Conservation (phyloP, 2,888 invertebrate species). For the Patella pellucida region DNA sequence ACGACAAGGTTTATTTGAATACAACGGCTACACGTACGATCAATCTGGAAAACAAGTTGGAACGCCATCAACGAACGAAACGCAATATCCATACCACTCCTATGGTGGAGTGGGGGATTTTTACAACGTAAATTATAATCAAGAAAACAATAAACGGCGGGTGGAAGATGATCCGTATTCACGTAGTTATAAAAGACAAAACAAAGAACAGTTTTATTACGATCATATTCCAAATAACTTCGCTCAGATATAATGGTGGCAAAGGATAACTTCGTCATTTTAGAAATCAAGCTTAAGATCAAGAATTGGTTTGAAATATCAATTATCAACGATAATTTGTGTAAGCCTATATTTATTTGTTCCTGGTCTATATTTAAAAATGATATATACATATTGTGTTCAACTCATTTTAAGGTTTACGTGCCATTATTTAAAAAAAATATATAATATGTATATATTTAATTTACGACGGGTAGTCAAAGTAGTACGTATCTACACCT, state of each 20-base stretch:
- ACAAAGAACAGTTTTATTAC: constrained; percentile 18
- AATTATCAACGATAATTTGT: not conserved
- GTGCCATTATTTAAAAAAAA: too few relatives aligned
- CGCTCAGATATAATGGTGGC: constrained; percentile 10
- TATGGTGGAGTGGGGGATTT: constrained; percentile 14
- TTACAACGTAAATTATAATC: constrained; percentile 13
- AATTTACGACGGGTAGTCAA: too few relatives aligned
- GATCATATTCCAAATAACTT: constrained; percentile 15
- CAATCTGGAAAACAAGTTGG: constrained; percentile 8
- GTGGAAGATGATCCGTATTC: constrained; percentile 20
- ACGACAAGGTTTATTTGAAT: constrained; percentile 9
- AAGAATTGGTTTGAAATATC: not conserved
- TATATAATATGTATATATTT: too few relatives aligned
- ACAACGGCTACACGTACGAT: constrained; percentile 20
- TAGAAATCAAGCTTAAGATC: not conserved
- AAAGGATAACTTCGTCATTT: not conserved
- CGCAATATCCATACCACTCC: constrained; percentile 18
- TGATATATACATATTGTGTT: too few relatives aligned
- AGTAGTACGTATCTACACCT: too few relatives aligned
- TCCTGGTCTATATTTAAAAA: too few relatives aligned
- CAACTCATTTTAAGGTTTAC: too few relatives aligned
- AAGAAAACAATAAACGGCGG: constrained; percentile 14
- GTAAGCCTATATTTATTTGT: too few relatives aligned
- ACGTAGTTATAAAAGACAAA: constrained; percentile 20
- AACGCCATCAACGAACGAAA: constrained; percentile 11